Conservation (phyloP, 1,140 invertebrate genomes). For the Venturia canescens region DNA sequence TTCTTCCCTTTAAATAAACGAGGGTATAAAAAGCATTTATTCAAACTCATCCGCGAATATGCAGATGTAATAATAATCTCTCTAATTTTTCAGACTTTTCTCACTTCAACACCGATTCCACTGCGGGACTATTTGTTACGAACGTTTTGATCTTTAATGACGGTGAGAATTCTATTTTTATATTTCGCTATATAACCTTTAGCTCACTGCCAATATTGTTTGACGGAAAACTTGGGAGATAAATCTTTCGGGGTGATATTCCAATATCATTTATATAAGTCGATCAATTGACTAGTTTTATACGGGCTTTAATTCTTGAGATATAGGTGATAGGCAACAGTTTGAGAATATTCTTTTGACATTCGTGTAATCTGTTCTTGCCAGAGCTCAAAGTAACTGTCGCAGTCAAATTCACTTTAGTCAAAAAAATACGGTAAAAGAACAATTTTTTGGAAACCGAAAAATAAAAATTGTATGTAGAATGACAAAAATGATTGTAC, state of each 20-base stretch:
- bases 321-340: neutral
- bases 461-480: no score
- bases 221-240: no score
- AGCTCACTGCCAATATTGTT: no score
- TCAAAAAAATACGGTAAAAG: neutral
- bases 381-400: neutral
- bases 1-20: neutral
- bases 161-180: neutral
- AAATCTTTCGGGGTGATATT: neutral
- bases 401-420: neutral
- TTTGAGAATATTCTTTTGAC: conserved; percentile 38
- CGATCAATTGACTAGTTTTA: neutral
- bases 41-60: neutral
- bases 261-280: neutral
- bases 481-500: no score
- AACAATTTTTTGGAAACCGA: neutral
- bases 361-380: conserved; percentile 23
- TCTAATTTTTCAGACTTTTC: neutral
- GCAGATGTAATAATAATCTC: neutral
- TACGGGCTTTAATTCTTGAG: no score
- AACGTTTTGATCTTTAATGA: no score
- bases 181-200: no score
- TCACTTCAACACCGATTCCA: neutral
- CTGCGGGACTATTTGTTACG: neutral
- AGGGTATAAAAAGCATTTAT: neutral